These are phyloP conservation scores for Clytia hemisphaerica DNA, from an alignment of 30 jellyfish, hydroid and myxozoan genomes.

Conservation along the genomic window DNA sequence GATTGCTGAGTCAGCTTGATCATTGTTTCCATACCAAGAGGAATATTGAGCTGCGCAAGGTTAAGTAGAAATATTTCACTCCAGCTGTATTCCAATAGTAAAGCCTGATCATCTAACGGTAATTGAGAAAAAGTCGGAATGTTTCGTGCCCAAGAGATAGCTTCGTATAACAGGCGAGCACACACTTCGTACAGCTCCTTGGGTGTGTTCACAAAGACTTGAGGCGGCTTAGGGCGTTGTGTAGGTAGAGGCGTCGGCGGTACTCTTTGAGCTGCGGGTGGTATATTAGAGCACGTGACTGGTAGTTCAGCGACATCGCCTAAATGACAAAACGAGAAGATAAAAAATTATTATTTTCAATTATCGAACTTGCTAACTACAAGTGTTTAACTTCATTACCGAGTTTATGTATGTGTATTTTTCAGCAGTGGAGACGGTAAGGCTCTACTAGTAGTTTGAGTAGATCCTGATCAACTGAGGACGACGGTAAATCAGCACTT, in stretches of 20 bases:
- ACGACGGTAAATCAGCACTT: too few species aligned
- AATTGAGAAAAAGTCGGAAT: conserved; percentile 73
- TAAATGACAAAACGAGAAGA: too few species aligned
- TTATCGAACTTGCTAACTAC: too few species aligned
- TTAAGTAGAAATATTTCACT: conserved; percentile 53
- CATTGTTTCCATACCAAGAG: conserved; percentile 41
- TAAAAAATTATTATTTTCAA: too few species aligned
- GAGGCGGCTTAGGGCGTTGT: not conserved
- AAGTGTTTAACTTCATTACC: too few species aligned
- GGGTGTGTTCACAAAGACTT: conserved; percentile 39
- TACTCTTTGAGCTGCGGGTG: not conserved
- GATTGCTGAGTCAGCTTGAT: conserved; percentile 25
- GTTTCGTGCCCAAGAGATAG: conserved; percentile 81
- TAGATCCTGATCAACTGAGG: too few species aligned
- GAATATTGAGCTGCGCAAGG: conserved; percentile 70
- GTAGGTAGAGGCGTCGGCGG: conserved; percentile 21
- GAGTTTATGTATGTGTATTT: too few species aligned
- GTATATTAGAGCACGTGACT: not conserved
- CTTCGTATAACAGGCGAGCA: conserved; percentile 39
- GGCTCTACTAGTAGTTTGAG: too few species aligned
- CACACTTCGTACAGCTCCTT: conserved; percentile 57
- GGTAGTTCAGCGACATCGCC: not conserved
- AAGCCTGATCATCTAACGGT: conserved; percentile 73
- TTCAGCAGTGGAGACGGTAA: too few species aligned
- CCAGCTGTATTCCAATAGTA: conserved; percentile 77